A percentile compares a stretch with the other conserved stretches of the same genome.
Evolutionary conservation across 2,797 vertebrate genomes (phyloP).

Genomic region (Chaetophractus vellerosus): DNA sequence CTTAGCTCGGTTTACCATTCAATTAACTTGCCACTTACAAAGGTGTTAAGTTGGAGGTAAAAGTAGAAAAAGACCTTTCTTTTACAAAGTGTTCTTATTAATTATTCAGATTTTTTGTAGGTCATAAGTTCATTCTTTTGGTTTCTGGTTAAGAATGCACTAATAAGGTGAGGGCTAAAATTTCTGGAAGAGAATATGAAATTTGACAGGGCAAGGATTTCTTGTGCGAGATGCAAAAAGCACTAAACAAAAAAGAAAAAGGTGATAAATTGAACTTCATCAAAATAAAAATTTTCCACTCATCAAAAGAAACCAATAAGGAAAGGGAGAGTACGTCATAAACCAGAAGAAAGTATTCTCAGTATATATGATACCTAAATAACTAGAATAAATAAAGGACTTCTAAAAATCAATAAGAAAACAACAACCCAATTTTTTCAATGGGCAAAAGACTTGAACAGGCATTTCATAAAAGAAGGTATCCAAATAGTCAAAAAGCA

Average conservation of each 20-base stretch:
- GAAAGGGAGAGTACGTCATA: not conserved
- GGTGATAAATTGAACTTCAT: not conserved
- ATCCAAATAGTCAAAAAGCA: slow-evolving; percentile 6
- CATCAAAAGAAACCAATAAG: slow-evolving; percentile 37
- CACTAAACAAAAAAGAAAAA: not conserved
- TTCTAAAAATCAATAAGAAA: slow-evolving; percentile 20
- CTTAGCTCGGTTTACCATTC: not conserved
- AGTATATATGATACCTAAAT: not conserved
- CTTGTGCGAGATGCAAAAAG: not conserved
- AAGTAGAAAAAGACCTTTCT: slow-evolving; percentile 17
- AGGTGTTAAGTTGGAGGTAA: slow-evolving; percentile 16
- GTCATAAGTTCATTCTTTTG: slow-evolving; percentile 1
- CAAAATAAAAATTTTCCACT: not conserved
- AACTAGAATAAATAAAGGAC: not conserved
- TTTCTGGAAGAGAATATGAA: slow-evolving; percentile 12
- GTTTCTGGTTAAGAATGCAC: slow-evolving; percentile 36
- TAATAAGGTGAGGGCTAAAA: slow-evolving; percentile 40
- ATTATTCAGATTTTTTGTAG: not conserved
- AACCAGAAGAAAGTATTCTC: not conserved
- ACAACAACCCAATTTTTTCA: not conserved
- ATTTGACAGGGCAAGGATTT: slow-evolving; percentile 39
- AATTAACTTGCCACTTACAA: not conserved
- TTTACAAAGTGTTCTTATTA: slow-evolving; percentile 20
- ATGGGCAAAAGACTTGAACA: not conserved
- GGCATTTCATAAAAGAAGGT: slow-evolving; percentile 24